Evolutionary conservation across 2,888 invertebrate genomes (phyloP).

Genomic region (Endomychus coccineus): DNA sequence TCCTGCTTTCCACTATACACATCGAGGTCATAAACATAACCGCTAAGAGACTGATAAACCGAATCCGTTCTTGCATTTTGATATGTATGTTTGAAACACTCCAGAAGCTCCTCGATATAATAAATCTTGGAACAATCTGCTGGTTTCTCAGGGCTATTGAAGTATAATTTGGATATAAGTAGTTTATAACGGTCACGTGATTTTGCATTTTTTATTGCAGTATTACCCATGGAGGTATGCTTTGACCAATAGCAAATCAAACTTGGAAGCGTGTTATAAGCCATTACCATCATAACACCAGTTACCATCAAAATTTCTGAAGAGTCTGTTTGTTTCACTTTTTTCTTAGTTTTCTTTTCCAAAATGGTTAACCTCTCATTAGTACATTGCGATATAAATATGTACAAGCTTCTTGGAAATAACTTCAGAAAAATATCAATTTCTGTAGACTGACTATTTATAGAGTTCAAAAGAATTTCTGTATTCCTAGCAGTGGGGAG

Average conservation of each 20-base stretch:
- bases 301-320: constrained; percentile 6
- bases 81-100: constrained; percentile 15
- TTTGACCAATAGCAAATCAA: too few species aligned
- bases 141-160: constrained; percentile 14
- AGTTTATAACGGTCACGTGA: constrained; percentile 18
- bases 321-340: constrained; percentile 2
- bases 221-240: constrained; percentile 17
- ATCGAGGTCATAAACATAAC: constrained; percentile 25
- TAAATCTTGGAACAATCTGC: too few species aligned
- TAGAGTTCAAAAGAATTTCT: constrained; percentile 7
- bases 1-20: constrained; percentile 26
- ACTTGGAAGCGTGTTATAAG: constrained; percentile 4
- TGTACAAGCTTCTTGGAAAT: constrained; percentile 2
- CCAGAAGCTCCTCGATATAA: constrained; percentile 7
- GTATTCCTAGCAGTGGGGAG: constrained; percentile 7
- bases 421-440: constrained; percentile 5
- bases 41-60: constrained; percentile 13
- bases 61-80: constrained; percentile 11
- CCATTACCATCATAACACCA: constrained; percentile 6
- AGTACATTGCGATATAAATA: constrained; percentile 4
- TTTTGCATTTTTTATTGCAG: constrained; percentile 19
- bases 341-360: constrained; percentile 2
- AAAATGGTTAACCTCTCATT: not conserved
- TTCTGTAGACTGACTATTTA: constrained; percentile 2
- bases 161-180: constrained; percentile 21